Conservation (phyloP, 2,888 invertebrate species). For the Axea sp. region DNA sequence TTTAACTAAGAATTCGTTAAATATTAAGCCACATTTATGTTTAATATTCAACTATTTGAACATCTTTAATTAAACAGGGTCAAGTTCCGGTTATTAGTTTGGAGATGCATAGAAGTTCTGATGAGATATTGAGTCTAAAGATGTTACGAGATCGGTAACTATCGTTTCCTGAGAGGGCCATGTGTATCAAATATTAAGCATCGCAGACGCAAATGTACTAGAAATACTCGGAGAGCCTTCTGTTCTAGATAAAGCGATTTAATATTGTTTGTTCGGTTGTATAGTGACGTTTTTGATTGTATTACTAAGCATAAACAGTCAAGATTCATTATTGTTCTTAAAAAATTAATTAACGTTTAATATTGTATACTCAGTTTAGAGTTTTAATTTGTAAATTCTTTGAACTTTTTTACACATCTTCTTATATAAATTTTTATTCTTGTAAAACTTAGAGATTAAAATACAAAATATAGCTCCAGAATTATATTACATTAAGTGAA, state of each 20-base stretch:
- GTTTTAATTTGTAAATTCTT: constrained; percentile 15
- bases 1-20: too few species aligned
- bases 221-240: constrained; percentile 42
- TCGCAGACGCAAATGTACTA: constrained; percentile 30
- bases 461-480: too few species aligned
- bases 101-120: constrained; percentile 17
- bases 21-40: too few species aligned
- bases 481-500: too few species aligned
- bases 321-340: constrained; percentile 18
- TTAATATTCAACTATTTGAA: too few species aligned
- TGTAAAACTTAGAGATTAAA: too few species aligned
- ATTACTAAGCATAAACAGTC: too few species aligned
- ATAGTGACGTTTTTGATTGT: constrained; percentile 12
- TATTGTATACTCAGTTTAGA: constrained; percentile 19
- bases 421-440: too few species aligned
- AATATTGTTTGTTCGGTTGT: constrained; percentile 45
- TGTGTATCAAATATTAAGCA: constrained; percentile 56
- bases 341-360: constrained; percentile 20
- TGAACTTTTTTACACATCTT: constrained; percentile 5
- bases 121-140: constrained; percentile 26
- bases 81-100: constrained; percentile 27
- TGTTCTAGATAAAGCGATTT: constrained; percentile 48
- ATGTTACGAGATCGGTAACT: constrained; percentile 35
- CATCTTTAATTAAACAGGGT: constrained; percentile 28
- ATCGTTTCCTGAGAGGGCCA: constrained; percentile 53